Evolutionary conservation across 1,140 invertebrate species (phyloP), one percentile per base, ranked within the genome.

Genomic region (Papilio aristodemus): DNA sequence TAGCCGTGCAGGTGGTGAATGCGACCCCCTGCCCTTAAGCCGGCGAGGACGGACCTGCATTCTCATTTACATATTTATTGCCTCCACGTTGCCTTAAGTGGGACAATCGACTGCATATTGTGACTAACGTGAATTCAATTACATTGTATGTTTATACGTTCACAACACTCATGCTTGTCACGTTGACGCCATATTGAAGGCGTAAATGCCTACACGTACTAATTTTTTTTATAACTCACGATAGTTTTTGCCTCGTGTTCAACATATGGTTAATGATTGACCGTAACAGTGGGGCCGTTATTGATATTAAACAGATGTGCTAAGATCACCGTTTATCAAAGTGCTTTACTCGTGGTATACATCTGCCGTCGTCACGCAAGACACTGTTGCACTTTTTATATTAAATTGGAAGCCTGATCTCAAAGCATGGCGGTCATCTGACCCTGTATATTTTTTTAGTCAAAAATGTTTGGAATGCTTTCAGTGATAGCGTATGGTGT

Each of bases 1-100:
- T 89, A 89, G 86, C 84, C 78, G 84, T 88, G 73, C 82, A 84
- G 81, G 81, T 90, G 87, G 80, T 88, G 88, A 90, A 85, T 83
- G 78, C 79, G 82, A 84, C 80, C 85, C 80, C 72, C 68, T 80
- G 80, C 79, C 84, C 82, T 79, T 72, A 69, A 74, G 77, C 66
- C 71, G 70, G 73, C 50, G 64, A 74, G 72, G 70, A 78, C 74
- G 75, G 60, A 74, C 71, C 68, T 71, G 74, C 75, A 78, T 84
- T 71, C 70, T 62, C 72, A 83, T 86, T 85, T 77, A 75, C 76
- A 82, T 87, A 79, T 85, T 85, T 84, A 85, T 87, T 89, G 74
- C 76, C 59, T 69, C 76, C 71, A 76, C 72, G 74, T 75, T 80
- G 73, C 76, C 76, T 76, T 78, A 78, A 82, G 75, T 77, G 77